phyloP scores from a whole-genome alignment of 2,113 vertebrate genomes.

The Neolamprologus sp. region DNA sequence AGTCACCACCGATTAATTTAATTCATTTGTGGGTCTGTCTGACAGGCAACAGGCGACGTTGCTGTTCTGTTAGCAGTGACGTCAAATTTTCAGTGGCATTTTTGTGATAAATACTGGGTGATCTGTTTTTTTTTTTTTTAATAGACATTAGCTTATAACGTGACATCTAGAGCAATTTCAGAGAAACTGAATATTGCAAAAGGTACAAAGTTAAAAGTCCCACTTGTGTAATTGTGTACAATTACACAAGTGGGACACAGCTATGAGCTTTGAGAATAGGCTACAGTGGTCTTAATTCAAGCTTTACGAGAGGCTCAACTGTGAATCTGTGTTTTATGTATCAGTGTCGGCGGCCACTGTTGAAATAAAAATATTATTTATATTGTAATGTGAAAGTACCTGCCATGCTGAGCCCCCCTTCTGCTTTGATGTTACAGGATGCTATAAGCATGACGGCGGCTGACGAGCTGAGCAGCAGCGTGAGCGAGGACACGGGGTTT shows the following conservation, averaged over 20 bases:
- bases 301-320: background rate
- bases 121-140: background rate
- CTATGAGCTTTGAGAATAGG: background rate
- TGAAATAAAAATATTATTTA: background rate
- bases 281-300: background rate
- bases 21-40: background rate
- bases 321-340: background rate
- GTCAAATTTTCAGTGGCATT: background rate
- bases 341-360: background rate
- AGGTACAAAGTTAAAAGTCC: background rate
- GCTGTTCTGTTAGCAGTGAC: slow-evolving; percentile 1
- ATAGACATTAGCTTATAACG: background rate
- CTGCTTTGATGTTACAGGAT: slow-evolving; percentile 58
- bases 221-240: background rate
- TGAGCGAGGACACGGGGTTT: slow-evolving; percentile 85
- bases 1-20: background rate
- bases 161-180: background rate
- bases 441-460: slow-evolving; percentile 75
- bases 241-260: background rate
- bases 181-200: background rate
- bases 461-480: slow-evolving; percentile 86
- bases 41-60: background rate
- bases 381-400: background rate
- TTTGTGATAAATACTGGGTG: slow-evolving; percentile 27
- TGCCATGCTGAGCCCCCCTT: background rate